Base-by-base conservation (phyloP, 2,113 vertebrate genomes). In the Ploceus nigricollis region DNA sequence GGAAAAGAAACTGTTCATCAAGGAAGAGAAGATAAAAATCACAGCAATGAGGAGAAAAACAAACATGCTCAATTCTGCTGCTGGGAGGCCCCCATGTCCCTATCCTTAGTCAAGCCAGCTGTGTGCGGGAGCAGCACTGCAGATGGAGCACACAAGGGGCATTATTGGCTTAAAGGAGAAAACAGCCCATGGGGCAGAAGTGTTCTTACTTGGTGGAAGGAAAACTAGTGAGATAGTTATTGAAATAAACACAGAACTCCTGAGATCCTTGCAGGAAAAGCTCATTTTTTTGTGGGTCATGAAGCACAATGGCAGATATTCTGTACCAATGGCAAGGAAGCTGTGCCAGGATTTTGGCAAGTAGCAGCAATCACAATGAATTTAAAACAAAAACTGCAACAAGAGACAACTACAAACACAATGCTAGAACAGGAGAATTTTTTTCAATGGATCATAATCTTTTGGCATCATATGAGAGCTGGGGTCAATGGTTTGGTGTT, bases 21-120 rank as follows among this genome's bases (percentile, higher is more conserved):
- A 75, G 19, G 51, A 82, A 82, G 64, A 78, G 14, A 83, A 81
- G 47, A 56, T 61, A 70, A 96, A 95, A 92, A 83, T 83, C 76
- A 83, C 64, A 90, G 39, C 20, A 78, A 86, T 10, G 8, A 86
- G 61, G 42, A 81, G n/a, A 64, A 88, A 96, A 93, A 42, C n/a
- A 96, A 94, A 87, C 64, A 83, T 19, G 5, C 68, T 93, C 89
- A 87, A 81, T 88, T 93, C 68, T 75, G 20, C 22, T 92, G 47
- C 70, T 86, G n/a, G 25, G 33, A 83, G 56, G 25, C 15, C 20
- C 33, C 20, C 35, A 64, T 45, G 30, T 51, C 53, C 70, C 28
- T 44, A 37, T 60, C 68, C 78, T 94, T 68, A 83, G 68, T 63
- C 51, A 81, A 89, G 44, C 23, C 76, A 75, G 64, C 17, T 82